Base-by-base conservation (phyloP, 2,888 invertebrate genomes). In the Dioctria rufipes region DNA sequence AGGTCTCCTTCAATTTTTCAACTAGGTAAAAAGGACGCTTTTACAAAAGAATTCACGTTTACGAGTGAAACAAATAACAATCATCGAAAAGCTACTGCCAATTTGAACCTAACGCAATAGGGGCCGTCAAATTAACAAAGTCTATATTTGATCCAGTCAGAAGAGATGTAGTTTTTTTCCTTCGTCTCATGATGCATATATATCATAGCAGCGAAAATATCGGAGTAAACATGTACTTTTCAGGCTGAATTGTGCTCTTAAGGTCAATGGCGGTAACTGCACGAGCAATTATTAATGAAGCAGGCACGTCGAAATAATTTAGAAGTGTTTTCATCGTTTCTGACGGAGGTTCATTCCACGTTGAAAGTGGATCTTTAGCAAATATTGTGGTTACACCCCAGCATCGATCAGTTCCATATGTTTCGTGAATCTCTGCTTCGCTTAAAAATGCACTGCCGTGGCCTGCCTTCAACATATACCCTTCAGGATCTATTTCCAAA, bases 301-400 rank as follows among this genome's bases (percentile, higher is more conserved):
- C 90, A 0, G 93, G 92, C 86, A 93, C 92, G 86, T 95, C 95
- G 86, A 95, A 95, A 85, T 93, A 94, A 86, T 95, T 95, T 60
- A 94, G 89, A 51, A 94, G 88, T 4, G 93, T 90, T 81, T 94
- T 89, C 87, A 94, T 90, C 86, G 91, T 90, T 73, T 90, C 86
- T 0, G 92, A 89, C 61, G 91, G 85, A 0, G 92, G 91, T 0
- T 92, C 93, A 85, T 93, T 92, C 93, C 93, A 93, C 0, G 91
- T 91, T 5, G 89, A 87, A n/a, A 93, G 83, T 4, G 92, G 90
- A 85, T 93, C 89, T 46, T 90, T 86, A 6, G 88, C 87, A 84
- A 92, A 93, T 46, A 89, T 86, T 71, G 90, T 90, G 0, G 91
- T 89, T 0, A 90, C 86, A 58, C 90, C 86, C 93, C 93, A 93